These are phyloP conservation scores for Nycticebus coucang DNA, from an alignment of 2,113 vertebrate species.

Conservation along the genomic window DNA sequence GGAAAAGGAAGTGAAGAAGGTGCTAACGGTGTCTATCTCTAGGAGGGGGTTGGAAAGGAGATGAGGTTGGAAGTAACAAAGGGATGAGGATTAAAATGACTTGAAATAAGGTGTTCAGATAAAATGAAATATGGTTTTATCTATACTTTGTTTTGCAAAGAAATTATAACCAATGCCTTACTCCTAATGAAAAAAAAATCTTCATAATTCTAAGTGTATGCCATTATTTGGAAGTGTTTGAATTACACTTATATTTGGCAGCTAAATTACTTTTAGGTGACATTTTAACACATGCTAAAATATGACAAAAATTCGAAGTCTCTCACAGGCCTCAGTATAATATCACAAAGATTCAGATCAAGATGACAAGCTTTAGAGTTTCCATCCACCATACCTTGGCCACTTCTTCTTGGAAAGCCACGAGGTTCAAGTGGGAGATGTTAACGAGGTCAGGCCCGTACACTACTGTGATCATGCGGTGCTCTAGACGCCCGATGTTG, in stretches of 20 bases:
- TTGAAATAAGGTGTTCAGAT: background rate
- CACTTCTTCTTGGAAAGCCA: slow-evolving; percentile 96
- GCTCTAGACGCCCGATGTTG: slow-evolving; percentile 92
- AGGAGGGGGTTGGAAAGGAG: background rate
- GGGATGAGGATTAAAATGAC: background rate
- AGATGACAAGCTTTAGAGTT: background rate
- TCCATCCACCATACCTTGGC: slow-evolving; percentile 89
- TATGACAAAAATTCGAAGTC: background rate
- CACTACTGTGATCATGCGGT: slow-evolving; percentile 95
- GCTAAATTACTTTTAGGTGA: slow-evolving; percentile 25
- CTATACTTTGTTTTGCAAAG: slow-evolving; percentile 17
- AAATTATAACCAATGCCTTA: background rate
- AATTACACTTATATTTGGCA: background rate
- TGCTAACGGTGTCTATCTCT: background rate
- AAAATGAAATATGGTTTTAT: background rate
- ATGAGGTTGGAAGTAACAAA: too few relatives aligned
- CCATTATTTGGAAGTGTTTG: slow-evolving; percentile 19
- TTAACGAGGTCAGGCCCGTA: slow-evolving; percentile 96
- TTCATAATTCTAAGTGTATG: background rate
- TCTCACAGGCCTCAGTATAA: background rate
- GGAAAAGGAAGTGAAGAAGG: background rate
- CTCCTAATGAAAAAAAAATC: background rate
- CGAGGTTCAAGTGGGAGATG: slow-evolving; percentile 96
- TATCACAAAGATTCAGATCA: background rate
- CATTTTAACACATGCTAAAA: slow-evolving; percentile 35